Evolutionary conservation across 2,888 invertebrate genomes (phyloP).

Genomic region (Scotopteryx bipunctaria): DNA sequence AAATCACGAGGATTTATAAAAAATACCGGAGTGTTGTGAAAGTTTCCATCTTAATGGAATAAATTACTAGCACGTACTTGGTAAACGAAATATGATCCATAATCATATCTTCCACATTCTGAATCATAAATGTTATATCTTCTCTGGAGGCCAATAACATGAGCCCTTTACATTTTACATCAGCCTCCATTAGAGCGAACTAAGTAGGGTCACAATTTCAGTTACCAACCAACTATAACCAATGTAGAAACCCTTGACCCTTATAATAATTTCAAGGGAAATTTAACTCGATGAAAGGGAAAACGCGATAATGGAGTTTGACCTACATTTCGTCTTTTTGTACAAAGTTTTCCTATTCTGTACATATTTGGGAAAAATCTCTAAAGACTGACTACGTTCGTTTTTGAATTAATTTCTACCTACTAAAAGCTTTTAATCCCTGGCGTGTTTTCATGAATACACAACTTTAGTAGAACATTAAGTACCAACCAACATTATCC

Average conservation of each 20-base stretch:
- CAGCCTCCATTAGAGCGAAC: conserved; percentile 5
- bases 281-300: conserved; percentile 12
- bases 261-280: conserved; percentile 19
- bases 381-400: too few species aligned
- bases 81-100: conserved; percentile 2
- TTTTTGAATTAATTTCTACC: too few species aligned
- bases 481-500: too few species aligned
- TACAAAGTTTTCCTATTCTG: too few species aligned
- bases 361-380: too few species aligned
- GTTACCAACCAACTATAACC: conserved; percentile 6
- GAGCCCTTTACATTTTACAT: conserved; percentile 16
- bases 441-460: too few species aligned
- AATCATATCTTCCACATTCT: conserved; percentile 16
- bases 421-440: too few species aligned
- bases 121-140: conserved; percentile 24
- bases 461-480: too few species aligned
- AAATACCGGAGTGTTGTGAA: too few species aligned
- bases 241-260: conserved; percentile 18
- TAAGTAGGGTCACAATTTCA: conserved; percentile 3
- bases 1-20: too few species aligned
- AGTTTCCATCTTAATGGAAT: too few species aligned
- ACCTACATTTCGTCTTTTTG: conserved; percentile 12
- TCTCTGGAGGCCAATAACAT: conserved; percentile 17
- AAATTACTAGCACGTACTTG: background rate
- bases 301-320: conserved; percentile 4